Evolutionary conservation across 2,888 invertebrate species (phyloP).

Genomic region (Alitta virens): DNA sequence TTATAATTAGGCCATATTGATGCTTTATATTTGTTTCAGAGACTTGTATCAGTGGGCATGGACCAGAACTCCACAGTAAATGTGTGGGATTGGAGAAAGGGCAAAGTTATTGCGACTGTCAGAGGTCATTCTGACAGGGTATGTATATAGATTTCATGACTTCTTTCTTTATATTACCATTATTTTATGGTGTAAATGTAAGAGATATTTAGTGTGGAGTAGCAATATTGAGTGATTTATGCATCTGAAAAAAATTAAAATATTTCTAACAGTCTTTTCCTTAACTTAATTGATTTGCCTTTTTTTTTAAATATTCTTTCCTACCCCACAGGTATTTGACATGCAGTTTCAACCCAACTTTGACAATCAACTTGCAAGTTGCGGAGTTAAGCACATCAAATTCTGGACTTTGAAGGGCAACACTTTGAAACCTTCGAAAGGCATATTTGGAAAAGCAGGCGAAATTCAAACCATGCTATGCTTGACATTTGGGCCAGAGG

Average conservation of each 20-base stretch:
- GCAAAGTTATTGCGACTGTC: conserved; percentile 52
- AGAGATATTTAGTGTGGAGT: not conserved
- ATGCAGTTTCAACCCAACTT: conserved; percentile 49
- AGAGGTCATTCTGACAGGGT: conserved; percentile 55
- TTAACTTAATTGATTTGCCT: too few species aligned
- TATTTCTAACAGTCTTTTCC: too few species aligned
- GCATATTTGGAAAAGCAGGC: conserved; percentile 54
- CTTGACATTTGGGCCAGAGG: conserved; percentile 48
- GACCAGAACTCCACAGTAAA: conserved; percentile 53
- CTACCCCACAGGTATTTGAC: conserved; percentile 54
- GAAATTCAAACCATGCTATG: conserved; percentile 57
- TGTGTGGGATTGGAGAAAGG: conserved; percentile 57
- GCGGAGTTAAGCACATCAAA: conserved; percentile 58
- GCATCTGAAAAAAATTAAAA: too few species aligned
- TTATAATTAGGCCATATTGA: too few species aligned
- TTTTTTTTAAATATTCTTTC: not conserved
- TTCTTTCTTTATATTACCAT: not conserved
- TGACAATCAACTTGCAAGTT: conserved; percentile 49
- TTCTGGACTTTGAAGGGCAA: conserved; percentile 57
- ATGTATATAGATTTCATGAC: not conserved
- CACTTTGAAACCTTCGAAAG: conserved; percentile 53
- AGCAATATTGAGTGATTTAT: too few species aligned
- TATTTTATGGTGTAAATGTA: not conserved
- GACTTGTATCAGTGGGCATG: conserved; percentile 53
- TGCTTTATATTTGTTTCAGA: conserved; percentile 40